Evolutionary conservation across 2,797 vertebrate genomes (phyloP), one percentile per base, ranked within the genome.

Genomic region (Centropyge bicolor): DNA sequence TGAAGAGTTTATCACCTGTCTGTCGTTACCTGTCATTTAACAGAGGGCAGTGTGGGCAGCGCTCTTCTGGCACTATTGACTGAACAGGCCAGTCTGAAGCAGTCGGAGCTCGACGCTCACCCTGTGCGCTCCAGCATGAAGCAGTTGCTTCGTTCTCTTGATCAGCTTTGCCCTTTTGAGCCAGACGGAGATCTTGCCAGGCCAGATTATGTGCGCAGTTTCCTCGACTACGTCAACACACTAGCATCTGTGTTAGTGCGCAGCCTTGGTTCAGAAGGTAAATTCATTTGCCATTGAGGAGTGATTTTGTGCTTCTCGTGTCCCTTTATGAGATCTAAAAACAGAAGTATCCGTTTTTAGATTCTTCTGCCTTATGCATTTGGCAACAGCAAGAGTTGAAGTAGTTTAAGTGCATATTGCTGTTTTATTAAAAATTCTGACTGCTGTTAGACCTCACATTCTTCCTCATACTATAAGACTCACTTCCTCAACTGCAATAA

Each of bases 191-290:
- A 4, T 0, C 90, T 92, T 8, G 68, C 66, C 76, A 89, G 92
- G 63, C 92, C 94, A 0, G 94, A 96, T 90, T 98, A 96, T 22
- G 86, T 97, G 70, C 96, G 96, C 71, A 90, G 86, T 35, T 97
- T 99, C 91, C 86, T 98, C 43, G 94, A 95, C 82, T 99, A 99
- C 48, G 73, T 98, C 82, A 96, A 95, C 89, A 97, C 95, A 0
- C 84, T 99, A 72, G 96, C 96, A 19, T 94, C 95, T 0, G 94
- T 98, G 84, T 86, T 97, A 3, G 94, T 99, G 74, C 94, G 93
- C 78, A 97, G 98, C 88, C 90, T 98, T 52, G 91, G 94, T 51
- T 86, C 96, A 66, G 98, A 99, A 60, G 98, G 98, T 99, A 87
- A 93, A 89, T 38, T 12, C 0, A 43, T 57, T 49, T 10, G 3